Evolutionary conservation across 1,140 invertebrate genomes (phyloP).

Genomic region (Brachionus calyciflorus): DNA sequence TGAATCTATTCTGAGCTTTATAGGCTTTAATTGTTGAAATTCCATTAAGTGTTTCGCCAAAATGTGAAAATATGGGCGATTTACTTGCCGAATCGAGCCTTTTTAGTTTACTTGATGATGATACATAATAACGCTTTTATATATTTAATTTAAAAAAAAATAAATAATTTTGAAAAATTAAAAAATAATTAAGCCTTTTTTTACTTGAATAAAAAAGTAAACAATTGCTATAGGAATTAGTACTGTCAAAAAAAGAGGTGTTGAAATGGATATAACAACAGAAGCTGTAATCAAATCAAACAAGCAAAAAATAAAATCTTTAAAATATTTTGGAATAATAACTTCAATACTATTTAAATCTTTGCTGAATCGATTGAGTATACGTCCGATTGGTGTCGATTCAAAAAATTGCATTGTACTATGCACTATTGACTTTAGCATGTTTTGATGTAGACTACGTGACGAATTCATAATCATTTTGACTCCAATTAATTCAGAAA

Average conservation of each 20-base stretch:
- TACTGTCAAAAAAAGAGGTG: slow-evolving; percentile 28
- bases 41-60: slow-evolving; percentile 76
- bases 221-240: background rate
- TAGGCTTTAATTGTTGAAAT: slow-evolving; percentile 65
- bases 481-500: background rate
- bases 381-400: slow-evolving; percentile 72
- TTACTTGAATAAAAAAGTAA: slow-evolving; percentile 27
- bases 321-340: slow-evolving; percentile 54
- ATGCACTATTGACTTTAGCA: slow-evolving; percentile 65
- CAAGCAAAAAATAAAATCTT: background rate
- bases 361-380: slow-evolving; percentile 70
- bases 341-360: slow-evolving; percentile 63
- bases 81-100: slow-evolving; percentile 87
- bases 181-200: background rate
- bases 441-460: background rate
- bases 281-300: background rate
- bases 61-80: slow-evolving; percentile 96
- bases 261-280: slow-evolving; percentile 34
- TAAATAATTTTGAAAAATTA: too few relatives aligned
- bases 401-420: slow-evolving; percentile 71
- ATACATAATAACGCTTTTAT: slow-evolving; percentile 69
- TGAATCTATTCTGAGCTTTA: slow-evolving; percentile 61
- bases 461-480: slow-evolving; percentile 36
- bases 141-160: background rate
- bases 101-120: slow-evolving; percentile 87